Base-by-base conservation (phyloP, 2,797 vertebrate species). In the Chelonia mydas region DNA sequence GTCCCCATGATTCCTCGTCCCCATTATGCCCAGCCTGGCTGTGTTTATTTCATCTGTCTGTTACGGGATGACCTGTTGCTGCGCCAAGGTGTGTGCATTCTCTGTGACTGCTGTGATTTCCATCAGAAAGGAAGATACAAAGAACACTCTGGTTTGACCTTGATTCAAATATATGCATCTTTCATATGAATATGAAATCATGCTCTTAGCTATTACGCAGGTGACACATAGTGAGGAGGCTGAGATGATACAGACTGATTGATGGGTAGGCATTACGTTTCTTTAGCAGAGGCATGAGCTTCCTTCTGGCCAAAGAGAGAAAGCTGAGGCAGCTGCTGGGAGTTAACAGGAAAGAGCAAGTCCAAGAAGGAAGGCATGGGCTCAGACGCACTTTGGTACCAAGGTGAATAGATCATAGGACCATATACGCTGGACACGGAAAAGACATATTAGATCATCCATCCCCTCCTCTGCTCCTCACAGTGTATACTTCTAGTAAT, bases 1-100 rank as follows among this genome's bases (percentile, higher is more conserved):
- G 99, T 99, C 45, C 99, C 99, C 84, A 99, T 99, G 99, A 98
- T 99, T 89, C 99, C 99, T 76, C 99, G 99, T 72, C 99, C 99
- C 61, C 99, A 99, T 94, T 99, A 99, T 10, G 99, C 99, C 74
- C 99, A 99, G 95, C 98, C 99, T 5, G 99, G 99, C 95, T 99
- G 99, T n/a, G 98, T 99, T 93, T 99, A 99, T 97, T 99, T 99
- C 95, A 99, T 99, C 97, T 99, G 99, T 96, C 98, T 99, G 65
- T 97, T 99, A 72, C 98, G 99, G 96, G 99, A 99, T 19, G 99
- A 99, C 2, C 98, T 99, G 94, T 98, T 99, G 95, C 98, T 99
- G n/a, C 99, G 99, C 96, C 99, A 99, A 98, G 99, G 99, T 99
- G 96, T 0, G 94, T 91, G 80, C 61, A 45, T 1, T 1, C 74